phyloP scores from a whole-genome alignment of 1,140 invertebrate genomes.

The Nomia melanderi region DNA sequence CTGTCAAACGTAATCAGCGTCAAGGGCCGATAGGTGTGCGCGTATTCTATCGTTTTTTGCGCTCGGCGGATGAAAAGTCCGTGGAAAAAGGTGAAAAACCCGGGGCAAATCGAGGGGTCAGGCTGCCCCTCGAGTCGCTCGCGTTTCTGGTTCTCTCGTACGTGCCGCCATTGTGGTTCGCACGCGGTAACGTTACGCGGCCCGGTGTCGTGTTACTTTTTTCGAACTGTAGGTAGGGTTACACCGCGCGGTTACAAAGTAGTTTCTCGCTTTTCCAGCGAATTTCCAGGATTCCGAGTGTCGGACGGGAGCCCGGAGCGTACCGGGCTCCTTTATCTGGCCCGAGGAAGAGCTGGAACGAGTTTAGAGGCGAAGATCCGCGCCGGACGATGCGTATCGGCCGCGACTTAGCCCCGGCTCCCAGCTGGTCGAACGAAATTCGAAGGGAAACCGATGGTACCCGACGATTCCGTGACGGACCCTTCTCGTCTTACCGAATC shows the following conservation, averaged over 20 bases:
- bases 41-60: constrained; percentile 13
- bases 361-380: neutral
- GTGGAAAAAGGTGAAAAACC: constrained; percentile 42
- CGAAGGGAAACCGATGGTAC: constrained; percentile 33
- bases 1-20: constrained; percentile 70
- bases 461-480: constrained; percentile 54
- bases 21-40: constrained; percentile 16
- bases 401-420: neutral
- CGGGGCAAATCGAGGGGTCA: constrained; percentile 33
- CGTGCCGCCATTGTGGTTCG: constrained; percentile 59
- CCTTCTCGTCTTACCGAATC: constrained; percentile 76
- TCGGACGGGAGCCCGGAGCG: too few relatives aligned
- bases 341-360: too few relatives aligned
- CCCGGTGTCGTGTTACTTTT: constrained; percentile 60
- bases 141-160: constrained; percentile 56
- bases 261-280: constrained; percentile 14
- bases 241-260: constrained; percentile 44
- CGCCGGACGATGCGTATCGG: constrained; percentile 44
- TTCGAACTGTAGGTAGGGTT: constrained; percentile 48
- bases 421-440: constrained; percentile 49
- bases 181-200: constrained; percentile 65
- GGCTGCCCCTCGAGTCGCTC: constrained; percentile 56
- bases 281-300: too few relatives aligned
- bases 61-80: constrained; percentile 31
- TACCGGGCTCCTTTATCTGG: too few relatives aligned